Evolutionary conservation across 2,113 vertebrate genomes (phyloP), one percentile per base, ranked within the genome.

Genomic region (Zeus faber): DNA sequence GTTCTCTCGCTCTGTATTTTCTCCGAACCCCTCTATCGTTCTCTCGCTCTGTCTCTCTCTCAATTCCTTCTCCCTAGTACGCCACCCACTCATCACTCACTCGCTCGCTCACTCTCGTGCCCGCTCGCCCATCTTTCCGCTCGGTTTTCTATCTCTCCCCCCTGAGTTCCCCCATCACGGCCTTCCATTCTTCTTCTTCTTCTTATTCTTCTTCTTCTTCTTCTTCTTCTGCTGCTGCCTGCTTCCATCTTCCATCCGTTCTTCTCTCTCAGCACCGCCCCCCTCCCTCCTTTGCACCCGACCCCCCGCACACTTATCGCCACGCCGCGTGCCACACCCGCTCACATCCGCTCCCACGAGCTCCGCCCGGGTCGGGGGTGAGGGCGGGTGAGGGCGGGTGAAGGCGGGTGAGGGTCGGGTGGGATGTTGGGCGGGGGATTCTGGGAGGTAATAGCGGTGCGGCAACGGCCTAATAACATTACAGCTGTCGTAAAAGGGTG

Each of bases 391-490:
- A 2, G 3, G 46, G 46, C 8, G 6, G 26, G 40, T 4, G 24
- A 8, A 33, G 13, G 31, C 8, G 31, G 8, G 31, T 33, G 31
- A 33, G 31, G 31, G 31, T 2, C 13, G 31, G 11, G 18, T 16
- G 24, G 50, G 41, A 39, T 17, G 22, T 44, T 50, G 46, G 39
- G 44, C 59, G 45, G 63, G 57, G 67, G 64, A 23, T 49, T 46
- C 39, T 43, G 21, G 48, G 44, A 50, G 60, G 53, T 37, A 44
- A 49, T 53, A 75, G 66, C 72, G 79, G 70, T 76, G 67, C 55
- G 71, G 80, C 70, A 76, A 67, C 49, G 20, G 62, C 50, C 71
- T 85, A 88, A 89, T 88, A 83, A 80, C 81, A 83, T 89, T 87
- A 89, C 68, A 73, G 57, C 73, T 66, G 82, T 76, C 76, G 65